Base-by-base conservation (phyloP, 2,888 invertebrate species). In the Drosophila subquinaria region DNA sequence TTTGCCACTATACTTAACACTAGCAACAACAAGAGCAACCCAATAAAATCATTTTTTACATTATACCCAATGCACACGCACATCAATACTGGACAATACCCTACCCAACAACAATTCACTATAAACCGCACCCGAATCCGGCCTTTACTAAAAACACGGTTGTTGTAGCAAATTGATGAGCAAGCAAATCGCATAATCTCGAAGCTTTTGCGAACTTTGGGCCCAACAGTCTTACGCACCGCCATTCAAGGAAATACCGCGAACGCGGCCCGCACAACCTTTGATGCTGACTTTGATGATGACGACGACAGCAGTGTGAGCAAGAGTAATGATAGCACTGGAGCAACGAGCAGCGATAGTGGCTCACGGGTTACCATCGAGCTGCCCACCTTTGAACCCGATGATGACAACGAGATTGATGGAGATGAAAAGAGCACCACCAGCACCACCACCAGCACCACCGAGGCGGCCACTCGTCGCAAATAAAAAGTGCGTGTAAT, bases 131-230 rank as follows among this genome's bases (percentile, higher is more conserved):
- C 47, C 56, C 60, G 61, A 76, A 72, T 68, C 62, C 48, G 68
- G 60, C 55, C 17, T 30, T 20, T 61, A 51, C 67, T 65, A 47
- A 23, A 73, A 64, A 63, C 59, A 68, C 70, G 91, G 90, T 90
- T 92, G 91, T 92, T 92, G 88, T 92, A 93, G 92, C 92, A 93
- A 93, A 84, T 93, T 83, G 93, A 93, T 84, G 92, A 92, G 63
- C 92, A 92, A 81, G 91, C 89, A 61, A 93, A 93, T 79, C 90
- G 88, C 72, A 89, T 93, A 27, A 87, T 93, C 69, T 89, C 92
- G 43, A 92, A 93, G 92, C 93, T 97, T 90, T 95, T 97, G 93
- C 95, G 96, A 90, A 94, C 95, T 73, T 94, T 97, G 90, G 97
- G 97, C 52, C 95, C 97, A 43, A 94, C 92, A 15, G 73, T 95